phyloP scores from a whole-genome alignment of 2,797 vertebrate species.

The Crypturellus tataupa region DNA sequence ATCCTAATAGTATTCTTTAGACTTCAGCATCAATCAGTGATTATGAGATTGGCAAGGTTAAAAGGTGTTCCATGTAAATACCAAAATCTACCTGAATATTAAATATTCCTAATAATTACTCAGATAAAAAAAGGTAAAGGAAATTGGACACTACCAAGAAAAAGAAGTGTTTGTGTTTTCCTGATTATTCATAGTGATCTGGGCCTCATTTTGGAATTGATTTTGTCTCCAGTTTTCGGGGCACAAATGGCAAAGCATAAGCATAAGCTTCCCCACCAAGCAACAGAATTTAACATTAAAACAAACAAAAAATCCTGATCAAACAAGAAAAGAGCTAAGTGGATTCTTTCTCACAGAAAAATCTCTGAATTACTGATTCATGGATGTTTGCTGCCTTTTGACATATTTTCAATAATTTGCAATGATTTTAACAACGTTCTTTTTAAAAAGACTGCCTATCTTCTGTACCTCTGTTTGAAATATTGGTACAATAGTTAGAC shows the following conservation, averaged over 20 bases:
- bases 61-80: background rate
- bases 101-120: background rate
- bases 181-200: background rate
- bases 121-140: background rate
- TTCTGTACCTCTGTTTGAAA: background rate
- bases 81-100: background rate
- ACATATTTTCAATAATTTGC: background rate
- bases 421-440: background rate
- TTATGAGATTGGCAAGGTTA: slow-evolving; percentile 34
- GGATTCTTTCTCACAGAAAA: background rate
- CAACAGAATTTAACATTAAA: background rate
- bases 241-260: background rate
- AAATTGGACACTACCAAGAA: background rate
- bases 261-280: background rate
- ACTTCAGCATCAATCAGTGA: background rate
- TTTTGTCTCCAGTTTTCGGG: background rate
- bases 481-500: background rate
- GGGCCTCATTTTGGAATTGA: background rate
- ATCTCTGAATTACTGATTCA: background rate
- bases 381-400: background rate
- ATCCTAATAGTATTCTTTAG: slow-evolving; percentile 4
- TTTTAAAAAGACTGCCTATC: background rate
- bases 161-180: background rate
- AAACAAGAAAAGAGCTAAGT: background rate
- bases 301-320: background rate